Evolutionary conservation across 2,113 vertebrate genomes (phyloP).

Genomic region (Hippopotamus amphibius): DNA sequence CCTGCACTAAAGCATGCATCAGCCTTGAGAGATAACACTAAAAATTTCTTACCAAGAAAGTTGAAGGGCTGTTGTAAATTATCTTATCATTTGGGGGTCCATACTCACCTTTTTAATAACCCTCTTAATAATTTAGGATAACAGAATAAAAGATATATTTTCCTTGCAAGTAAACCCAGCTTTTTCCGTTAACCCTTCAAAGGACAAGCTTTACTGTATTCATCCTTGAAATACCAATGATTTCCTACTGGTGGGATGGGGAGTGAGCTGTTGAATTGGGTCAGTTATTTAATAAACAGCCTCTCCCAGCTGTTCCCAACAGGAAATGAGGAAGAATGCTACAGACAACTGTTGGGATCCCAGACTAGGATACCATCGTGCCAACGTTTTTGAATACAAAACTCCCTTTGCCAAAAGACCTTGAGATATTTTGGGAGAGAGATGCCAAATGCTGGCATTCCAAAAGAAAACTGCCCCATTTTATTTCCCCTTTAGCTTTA

Average conservation of each 20-base stretch:
- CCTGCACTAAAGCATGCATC: neutral
- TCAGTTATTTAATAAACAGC: neutral
- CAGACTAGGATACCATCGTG: neutral
- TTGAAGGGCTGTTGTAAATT: neutral
- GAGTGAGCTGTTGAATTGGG: neutral
- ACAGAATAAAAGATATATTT: neutral
- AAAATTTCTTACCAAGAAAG: neutral
- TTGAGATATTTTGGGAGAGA: neutral
- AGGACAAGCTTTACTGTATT: neutral
- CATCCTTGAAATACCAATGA: neutral
- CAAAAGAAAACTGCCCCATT: neutral
- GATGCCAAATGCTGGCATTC: neutral
- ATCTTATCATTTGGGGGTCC: neutral
- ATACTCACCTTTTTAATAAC: neutral
- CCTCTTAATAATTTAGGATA: neutral
- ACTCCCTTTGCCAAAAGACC: conserved; percentile 11
- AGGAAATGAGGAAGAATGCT: neutral
- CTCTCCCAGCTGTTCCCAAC: neutral
- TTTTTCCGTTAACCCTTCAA: neutral
- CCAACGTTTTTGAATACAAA: neutral
- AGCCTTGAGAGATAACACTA: neutral
- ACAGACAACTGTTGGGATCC: neutral
- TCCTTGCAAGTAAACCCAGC: neutral
- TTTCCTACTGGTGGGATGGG: neutral
- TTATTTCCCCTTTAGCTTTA: neutral